A percentile compares a stretch with the other conserved stretches of the same genome.
phyloP scores from a whole-genome alignment of 92 coral and sea anemone genomes.

The Hydrozoanthus gracilis region DNA sequence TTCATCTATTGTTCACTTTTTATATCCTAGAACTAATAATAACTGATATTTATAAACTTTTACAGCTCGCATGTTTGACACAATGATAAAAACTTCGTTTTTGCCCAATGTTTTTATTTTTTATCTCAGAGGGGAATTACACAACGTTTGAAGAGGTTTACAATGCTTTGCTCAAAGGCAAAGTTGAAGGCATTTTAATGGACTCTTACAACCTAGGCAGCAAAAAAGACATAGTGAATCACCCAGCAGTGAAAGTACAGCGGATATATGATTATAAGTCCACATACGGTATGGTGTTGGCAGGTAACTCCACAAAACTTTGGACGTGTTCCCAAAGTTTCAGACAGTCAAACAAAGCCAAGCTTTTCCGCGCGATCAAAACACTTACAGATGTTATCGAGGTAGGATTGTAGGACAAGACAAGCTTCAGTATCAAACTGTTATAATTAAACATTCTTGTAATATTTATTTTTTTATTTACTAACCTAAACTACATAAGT shows the following conservation, averaged over 20 bases:
- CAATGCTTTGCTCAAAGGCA: conserved; percentile 56
- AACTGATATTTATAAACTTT: too few relatives aligned
- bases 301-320: conserved; percentile 74
- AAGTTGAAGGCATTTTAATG: conserved; percentile 79
- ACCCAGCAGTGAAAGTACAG: conserved; percentile 61
- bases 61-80: not conserved
- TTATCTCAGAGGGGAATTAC: conserved; percentile 62
- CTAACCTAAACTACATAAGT: too few relatives aligned
- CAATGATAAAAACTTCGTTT: too few relatives aligned
- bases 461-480: too few relatives aligned
- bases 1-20: too few relatives aligned
- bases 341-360: conserved; percentile 61
- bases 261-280: conserved; percentile 73
- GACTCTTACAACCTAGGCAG: conserved; percentile 84
- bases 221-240: conserved; percentile 54
- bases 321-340: conserved; percentile 72
- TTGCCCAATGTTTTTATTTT: not conserved
- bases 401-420: conserved; percentile 33
- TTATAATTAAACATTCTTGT: not conserved
- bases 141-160: conserved; percentile 65
- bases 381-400: conserved; percentile 59
- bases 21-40: too few relatives aligned
- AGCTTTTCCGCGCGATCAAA: conserved; percentile 65
- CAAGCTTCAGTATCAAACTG: not conserved
- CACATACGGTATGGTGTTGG: conserved; percentile 79